These are phyloP conservation scores for Halictus rubicundus DNA, from an alignment of 1,140 invertebrate species.

Conservation along the genomic window DNA sequence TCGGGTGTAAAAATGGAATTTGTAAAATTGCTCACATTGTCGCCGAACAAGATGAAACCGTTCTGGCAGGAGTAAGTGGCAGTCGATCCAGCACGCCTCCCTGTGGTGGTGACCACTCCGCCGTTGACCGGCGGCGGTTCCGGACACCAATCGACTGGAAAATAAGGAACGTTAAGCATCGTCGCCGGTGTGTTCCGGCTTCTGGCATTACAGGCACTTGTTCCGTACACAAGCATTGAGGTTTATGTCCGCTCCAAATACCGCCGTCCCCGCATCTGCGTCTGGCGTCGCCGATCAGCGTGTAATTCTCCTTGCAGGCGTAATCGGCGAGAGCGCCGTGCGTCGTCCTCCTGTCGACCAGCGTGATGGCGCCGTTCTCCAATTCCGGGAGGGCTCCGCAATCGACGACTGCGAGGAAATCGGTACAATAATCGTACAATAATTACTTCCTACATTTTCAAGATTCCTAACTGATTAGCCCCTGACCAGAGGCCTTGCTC, in stretches of 20 bases:
- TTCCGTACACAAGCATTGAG: conserved; percentile 87
- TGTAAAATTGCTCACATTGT: conserved; percentile 82
- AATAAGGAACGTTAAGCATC: conserved; percentile 24
- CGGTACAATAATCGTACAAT: background rate
- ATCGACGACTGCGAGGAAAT: conserved; percentile 87
- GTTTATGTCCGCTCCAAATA: conserved; percentile 89
- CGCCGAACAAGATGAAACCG: conserved; percentile 92
- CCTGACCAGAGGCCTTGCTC: no score
- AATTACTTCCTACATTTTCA: no score
- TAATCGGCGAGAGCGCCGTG: conserved; percentile 89
- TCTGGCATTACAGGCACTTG: no score
- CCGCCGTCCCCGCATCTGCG: conserved; percentile 90
- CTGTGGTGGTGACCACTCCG: conserved; percentile 85
- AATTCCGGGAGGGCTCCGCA: conserved; percentile 87
- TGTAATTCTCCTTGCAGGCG: conserved; percentile 91
- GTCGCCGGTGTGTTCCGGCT: background rate
- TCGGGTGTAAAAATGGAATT: no score
- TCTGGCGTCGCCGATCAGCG: conserved; percentile 87
- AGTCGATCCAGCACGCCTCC: conserved; percentile 87
- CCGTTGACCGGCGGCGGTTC: conserved; percentile 88
- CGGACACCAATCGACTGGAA: conserved; percentile 90
- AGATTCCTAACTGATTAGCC: no score
- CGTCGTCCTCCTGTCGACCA: conserved; percentile 87
- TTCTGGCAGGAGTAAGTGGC: conserved; percentile 90
- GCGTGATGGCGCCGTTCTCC: conserved; percentile 86